phyloP scores from a whole-genome alignment of 2,113 vertebrate species.

The Dipodomys spectabilis region DNA sequence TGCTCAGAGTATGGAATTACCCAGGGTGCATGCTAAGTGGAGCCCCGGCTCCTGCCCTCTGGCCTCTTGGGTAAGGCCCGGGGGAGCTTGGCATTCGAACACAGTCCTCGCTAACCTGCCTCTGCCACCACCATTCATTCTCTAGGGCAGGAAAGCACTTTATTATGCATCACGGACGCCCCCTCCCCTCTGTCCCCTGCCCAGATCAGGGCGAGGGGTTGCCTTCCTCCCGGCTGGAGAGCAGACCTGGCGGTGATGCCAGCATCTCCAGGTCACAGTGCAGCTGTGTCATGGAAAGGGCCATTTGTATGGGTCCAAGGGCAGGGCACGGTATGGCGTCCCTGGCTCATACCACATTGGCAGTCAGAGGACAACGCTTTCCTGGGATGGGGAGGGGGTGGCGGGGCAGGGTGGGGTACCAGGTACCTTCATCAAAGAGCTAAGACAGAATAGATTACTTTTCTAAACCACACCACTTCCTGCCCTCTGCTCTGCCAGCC shows the following conservation, averaged over 20 bases:
- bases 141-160: background rate
- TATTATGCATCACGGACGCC: background rate
- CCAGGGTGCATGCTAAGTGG: background rate
- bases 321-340: rapidly evolving
- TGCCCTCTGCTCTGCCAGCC: background rate
- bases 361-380: background rate
- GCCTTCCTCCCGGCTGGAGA: background rate
- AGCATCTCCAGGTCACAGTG: background rate
- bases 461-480: rapidly evolving
- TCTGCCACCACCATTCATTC: background rate
- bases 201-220: background rate
- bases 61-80: background rate
- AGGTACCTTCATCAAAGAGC: rapidly evolving
- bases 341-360: background rate
- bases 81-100: background rate
- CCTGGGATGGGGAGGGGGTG: no score
- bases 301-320: background rate
- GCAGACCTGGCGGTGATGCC: background rate
- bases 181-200: background rate
- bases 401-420: background rate
- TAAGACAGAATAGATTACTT: rapidly evolving
- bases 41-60: background rate
- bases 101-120: background rate
- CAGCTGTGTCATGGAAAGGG: background rate
- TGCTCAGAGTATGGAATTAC: rapidly evolving